Evolutionary conservation across 2,113 vertebrate species (phyloP), one percentile per base, ranked within the genome.

Genomic region (Ictalurus furcatus): DNA sequence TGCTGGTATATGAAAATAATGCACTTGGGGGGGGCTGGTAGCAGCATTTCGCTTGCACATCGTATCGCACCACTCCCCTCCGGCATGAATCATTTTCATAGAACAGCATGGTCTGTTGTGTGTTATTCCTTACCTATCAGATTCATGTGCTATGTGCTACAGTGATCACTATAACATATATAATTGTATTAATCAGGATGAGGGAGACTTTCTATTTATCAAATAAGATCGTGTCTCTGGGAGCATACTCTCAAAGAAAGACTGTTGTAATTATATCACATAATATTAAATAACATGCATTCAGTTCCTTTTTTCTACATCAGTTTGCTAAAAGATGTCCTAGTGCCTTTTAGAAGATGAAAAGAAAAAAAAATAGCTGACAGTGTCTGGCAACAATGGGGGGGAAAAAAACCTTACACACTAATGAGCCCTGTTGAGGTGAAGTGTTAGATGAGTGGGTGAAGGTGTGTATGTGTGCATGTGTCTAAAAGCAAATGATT

Each of bases 391-490:
- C 59, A 86, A 59, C 34, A 80, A 74, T 23, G 30, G 12, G 7
- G 52, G 28, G 44, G 59, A n/a, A n/a, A n/a, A n/a, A n/a, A 21
- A 25, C 19, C 34, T 69, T 16, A 71, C 84, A 34, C 54, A 40
- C 69, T 88, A 86, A 89, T 84, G 79, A 90, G 67, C 40, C 34
- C 44, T 87, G 81, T 61, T 84, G 82, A 73, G 84, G 59, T 48
- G 30, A 79, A 76, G 71, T 89, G 82, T 90, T 71, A 76, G 69
- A 23, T 37, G 67, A 73, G 83, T 61, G 61, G 61, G 44, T n/a
- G 34, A 76, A n/a, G 59, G 85, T 90, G 87, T 85, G 56, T 59
- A 81, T 65, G 85, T 56, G 63, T 52, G 76, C 21, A 44, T 34
- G 52, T 63, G 80, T 40, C 19, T 63, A 63, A 82, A 58, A 44